Evolutionary conservation across 2,888 invertebrate species (phyloP).

Genomic region (Quadriops clusia): DNA sequence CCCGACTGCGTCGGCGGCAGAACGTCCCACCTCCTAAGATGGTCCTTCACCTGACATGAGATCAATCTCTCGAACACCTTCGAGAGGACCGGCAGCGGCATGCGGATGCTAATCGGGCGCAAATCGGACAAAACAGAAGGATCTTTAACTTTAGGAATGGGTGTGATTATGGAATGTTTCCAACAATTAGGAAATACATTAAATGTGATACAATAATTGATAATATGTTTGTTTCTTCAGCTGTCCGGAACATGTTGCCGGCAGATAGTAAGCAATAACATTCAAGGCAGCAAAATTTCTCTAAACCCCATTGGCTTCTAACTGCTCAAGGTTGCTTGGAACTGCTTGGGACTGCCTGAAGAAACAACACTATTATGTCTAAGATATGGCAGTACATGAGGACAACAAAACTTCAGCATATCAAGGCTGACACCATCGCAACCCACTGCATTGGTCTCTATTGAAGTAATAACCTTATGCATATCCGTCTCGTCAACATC

Average conservation of each 20-base stretch:
- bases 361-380: no score
- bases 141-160: conserved; percentile 4
- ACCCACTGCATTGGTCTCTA: conserved; percentile 2
- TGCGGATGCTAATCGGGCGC: conserved; percentile 5
- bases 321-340: no score
- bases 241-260: no score
- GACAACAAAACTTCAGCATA: conserved; percentile 5
- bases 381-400: conserved; percentile 2
- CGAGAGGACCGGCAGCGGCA: conserved; percentile 4
- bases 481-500: background rate
- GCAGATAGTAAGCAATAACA: no score
- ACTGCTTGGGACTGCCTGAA: no score
- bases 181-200: conserved; percentile 6
- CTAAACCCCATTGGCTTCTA: no score
- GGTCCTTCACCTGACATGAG: conserved; percentile 1
- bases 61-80: conserved; percentile 7
- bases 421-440: conserved; percentile 2
- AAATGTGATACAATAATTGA: conserved; percentile 4
- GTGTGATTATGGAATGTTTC: conserved; percentile 3
- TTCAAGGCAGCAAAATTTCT: no score
- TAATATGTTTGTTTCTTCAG: no score
- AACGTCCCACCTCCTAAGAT: no score
- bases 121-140: conserved; percentile 3
- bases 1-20: no score
- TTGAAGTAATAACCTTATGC: background rate